These are phyloP conservation scores for Coronaproctus castanopsis DNA, from an alignment of 2,888 invertebrate genomes.

Conservation along the genomic window DNA sequence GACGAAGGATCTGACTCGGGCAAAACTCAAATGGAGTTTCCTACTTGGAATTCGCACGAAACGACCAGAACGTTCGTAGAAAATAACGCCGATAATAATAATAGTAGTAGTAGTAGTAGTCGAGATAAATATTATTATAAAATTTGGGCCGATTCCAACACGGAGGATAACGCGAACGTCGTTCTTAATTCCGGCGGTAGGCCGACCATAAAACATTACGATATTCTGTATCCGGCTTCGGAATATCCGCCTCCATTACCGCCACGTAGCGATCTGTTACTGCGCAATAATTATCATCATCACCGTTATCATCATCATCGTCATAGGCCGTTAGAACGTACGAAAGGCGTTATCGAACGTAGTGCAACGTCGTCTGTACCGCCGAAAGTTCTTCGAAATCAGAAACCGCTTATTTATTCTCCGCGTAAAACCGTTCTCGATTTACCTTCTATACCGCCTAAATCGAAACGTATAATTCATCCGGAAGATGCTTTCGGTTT, in stretches of 20 bases:
- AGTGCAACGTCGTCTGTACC: constrained; percentile 22
- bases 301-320: constrained; percentile 25
- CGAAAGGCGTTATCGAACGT: constrained; percentile 31
- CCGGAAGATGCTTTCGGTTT: constrained; percentile 63
- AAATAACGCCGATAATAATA: constrained; percentile 38
- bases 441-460: constrained; percentile 22
- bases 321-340: constrained; percentile 58
- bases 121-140: constrained; percentile 40
- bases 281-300: too few relatives aligned
- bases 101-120: constrained; percentile 48
- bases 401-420: constrained; percentile 32
- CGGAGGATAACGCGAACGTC: constrained; percentile 1
- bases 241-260: constrained; percentile 34
- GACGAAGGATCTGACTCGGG: constrained; percentile 17
- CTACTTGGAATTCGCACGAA: constrained; percentile 35
- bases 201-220: constrained; percentile 17
- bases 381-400: constrained; percentile 44
- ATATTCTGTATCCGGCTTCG: constrained; percentile 22
- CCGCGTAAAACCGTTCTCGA: constrained; percentile 6
- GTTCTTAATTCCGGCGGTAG: constrained; percentile 13
- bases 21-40: constrained; percentile 32
- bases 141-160: constrained; percentile 40
- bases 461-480: constrained; percentile 24
- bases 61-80: constrained; percentile 23
- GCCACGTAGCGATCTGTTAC: constrained; percentile 35